Evolutionary conservation across 2,113 vertebrate genomes (phyloP).

Genomic region (Dryoscopus gambensis): DNA sequence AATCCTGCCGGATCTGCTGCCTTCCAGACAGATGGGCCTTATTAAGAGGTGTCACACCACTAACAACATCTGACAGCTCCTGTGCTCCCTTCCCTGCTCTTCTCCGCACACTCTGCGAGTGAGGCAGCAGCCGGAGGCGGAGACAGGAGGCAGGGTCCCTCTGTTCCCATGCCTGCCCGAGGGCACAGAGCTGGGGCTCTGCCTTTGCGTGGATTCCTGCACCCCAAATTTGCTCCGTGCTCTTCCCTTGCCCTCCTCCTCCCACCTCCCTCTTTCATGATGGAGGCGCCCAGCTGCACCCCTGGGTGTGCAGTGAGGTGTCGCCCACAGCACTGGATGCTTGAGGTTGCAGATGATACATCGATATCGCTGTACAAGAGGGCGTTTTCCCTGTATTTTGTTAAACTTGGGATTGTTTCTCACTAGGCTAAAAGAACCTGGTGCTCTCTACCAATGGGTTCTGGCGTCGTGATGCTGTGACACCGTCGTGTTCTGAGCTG

Average conservation of each 20-base stretch:
- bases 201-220: neutral
- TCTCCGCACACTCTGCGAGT: fast-evolving
- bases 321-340: fast-evolving
- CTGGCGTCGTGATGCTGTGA: fast-evolving
- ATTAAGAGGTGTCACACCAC: conserved; percentile 51
- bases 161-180: fast-evolving
- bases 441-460: neutral
- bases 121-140: neutral
- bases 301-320: neutral
- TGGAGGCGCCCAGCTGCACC: neutral
- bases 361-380: neutral
- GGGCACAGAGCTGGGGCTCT: neutral
- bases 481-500: too few species aligned
- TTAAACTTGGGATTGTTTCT: neutral
- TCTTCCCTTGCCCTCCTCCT: neutral
- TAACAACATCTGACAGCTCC: conserved; percentile 29
- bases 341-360: neutral
- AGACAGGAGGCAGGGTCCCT: neutral
- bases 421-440: neutral
- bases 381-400: fast-evolving
- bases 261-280: neutral
- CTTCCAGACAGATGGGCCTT: conserved; percentile 38
- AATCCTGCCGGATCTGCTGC: neutral
- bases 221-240: neutral
- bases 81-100: neutral